Conservation (phyloP, 2,113 vertebrate species). For the Bagarius yarrelli region DNA sequence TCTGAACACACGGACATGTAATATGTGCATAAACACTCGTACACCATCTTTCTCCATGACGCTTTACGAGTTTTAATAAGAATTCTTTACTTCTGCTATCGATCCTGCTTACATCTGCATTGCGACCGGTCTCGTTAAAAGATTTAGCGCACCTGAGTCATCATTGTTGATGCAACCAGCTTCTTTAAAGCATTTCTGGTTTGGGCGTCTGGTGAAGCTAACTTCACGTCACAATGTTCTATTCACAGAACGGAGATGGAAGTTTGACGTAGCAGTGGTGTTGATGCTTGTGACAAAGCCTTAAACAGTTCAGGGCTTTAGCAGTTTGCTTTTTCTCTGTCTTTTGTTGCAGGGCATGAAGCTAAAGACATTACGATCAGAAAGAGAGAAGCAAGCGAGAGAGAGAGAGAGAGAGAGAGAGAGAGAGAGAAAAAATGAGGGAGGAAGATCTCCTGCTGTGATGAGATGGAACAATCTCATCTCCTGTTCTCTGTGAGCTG, state of each 20-base stretch:
- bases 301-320: constrained; percentile 19
- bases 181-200: constrained; percentile 2
- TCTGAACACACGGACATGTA: not conserved
- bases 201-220: constrained; percentile 1
- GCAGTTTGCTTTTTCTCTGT: constrained; percentile 37
- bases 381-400: not conserved
- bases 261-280: not conserved
- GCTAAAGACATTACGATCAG: constrained; percentile 31
- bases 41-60: constrained; percentile 7
- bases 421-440: not conserved
- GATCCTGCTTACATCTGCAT: not conserved
- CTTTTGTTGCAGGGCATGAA: constrained; percentile 16
- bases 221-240: not conserved
- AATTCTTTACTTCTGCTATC: not conserved
- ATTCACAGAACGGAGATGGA: too few relatives aligned
- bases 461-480: constrained; percentile 37
- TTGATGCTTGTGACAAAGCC: constrained; percentile 11
- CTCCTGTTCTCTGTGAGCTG: constrained; percentile 30
- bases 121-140: not conserved
- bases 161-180: constrained; percentile 14
- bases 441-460: constrained; percentile 30
- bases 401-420: not conserved
- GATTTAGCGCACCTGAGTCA: constrained; percentile 9
- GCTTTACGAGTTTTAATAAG: not conserved
- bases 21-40: constrained; percentile 18